phyloP scores from a whole-genome alignment of 1,140 invertebrate genomes.

The Sycobia sp. region DNA sequence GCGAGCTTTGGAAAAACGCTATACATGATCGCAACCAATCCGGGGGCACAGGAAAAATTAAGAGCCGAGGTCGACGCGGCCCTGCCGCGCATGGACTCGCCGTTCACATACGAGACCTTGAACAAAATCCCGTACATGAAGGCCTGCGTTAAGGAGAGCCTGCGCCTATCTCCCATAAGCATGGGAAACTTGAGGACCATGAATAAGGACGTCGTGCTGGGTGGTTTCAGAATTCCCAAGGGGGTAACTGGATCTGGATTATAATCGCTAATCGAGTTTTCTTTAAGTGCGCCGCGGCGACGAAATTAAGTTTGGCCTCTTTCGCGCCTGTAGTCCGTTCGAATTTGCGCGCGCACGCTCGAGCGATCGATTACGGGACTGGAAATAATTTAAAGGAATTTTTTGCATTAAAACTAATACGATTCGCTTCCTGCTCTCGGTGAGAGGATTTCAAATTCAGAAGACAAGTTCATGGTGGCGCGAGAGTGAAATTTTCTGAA shows the following conservation, averaged over 20 bases:
- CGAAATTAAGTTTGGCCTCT: too few species aligned
- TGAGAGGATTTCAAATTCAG: too few species aligned
- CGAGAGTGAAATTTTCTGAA: too few species aligned
- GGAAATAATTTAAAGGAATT: too few species aligned
- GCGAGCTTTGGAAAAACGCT: conserved; percentile 59
- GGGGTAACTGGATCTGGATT: conserved; percentile 46
- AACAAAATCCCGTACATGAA: conserved; percentile 66
- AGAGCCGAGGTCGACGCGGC: conserved; percentile 66
- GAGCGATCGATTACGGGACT: too few species aligned
- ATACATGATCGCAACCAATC: conserved; percentile 70
- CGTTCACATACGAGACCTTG: conserved; percentile 63
- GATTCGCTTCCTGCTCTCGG: too few species aligned
- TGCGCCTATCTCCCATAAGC: conserved; percentile 62
- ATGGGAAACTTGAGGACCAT: conserved; percentile 60
- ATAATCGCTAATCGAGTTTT: too few species aligned
- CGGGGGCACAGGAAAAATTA: conserved; percentile 69
- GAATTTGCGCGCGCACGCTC: too few species aligned
- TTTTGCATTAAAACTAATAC: too few species aligned
- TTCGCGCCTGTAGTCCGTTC: too few species aligned
- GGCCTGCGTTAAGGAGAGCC: conserved; percentile 72
- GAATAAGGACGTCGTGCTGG: conserved; percentile 52
- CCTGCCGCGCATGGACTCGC: conserved; percentile 56
- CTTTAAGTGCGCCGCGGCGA: too few species aligned
- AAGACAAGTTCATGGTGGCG: too few species aligned
- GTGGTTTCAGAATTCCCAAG: conserved; percentile 59